Percentiles rank a stretch among this genome's conserved stretches.
phyloP scores from a whole-genome alignment of 2,797 vertebrate species.

The Danio jaintianensis region DNA sequence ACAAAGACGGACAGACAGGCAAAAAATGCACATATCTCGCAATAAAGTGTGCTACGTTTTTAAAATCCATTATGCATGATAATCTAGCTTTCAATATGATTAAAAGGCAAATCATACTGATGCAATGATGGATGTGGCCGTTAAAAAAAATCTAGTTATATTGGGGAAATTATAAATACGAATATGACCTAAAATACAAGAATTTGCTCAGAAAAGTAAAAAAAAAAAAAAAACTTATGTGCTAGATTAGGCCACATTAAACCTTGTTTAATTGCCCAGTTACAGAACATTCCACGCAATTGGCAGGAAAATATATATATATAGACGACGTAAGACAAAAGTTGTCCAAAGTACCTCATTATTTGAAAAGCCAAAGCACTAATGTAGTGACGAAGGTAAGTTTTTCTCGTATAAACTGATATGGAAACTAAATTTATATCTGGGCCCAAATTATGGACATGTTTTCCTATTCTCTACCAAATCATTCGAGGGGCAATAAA shows the following conservation, averaged over 20 bases:
- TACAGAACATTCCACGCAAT: constrained; percentile 11
- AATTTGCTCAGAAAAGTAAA: neutral
- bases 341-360: constrained; percentile 9
- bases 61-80: neutral
- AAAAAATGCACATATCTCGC: constrained; percentile 76
- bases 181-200: neutral
- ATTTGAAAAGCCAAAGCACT: constrained; percentile 11
- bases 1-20: constrained; percentile 86
- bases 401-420: constrained; percentile 10
- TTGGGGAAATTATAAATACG: neutral
- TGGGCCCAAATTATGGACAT: neutral
- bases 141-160: no score
- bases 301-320: neutral
- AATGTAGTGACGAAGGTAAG: neutral
- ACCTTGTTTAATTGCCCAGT: neutral
- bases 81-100: neutral
- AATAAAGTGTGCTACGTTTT: neutral
- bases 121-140: neutral
- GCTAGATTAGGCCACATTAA: neutral
- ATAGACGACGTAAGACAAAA: constrained; percentile 11
- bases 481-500: constrained; percentile 16
- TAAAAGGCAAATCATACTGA: neutral
- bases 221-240: neutral
- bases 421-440: neutral
- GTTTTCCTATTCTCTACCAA: neutral